These are phyloP conservation scores for Periplaneta americana DNA, from an alignment of 1,140 invertebrate genomes.

Conservation along the genomic window DNA sequence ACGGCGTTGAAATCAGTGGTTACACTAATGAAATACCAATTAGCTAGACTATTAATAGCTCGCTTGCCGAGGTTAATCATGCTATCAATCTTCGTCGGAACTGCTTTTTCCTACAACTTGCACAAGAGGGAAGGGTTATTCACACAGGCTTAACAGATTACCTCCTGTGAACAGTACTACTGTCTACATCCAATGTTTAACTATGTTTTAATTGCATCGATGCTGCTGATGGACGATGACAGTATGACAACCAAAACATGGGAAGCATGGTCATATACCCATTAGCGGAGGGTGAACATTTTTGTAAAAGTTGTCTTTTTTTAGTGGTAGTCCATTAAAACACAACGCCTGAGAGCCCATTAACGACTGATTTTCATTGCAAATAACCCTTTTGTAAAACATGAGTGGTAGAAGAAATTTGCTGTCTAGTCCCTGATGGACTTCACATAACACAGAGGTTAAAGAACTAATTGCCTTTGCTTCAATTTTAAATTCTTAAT, in stretches of 20 bases:
- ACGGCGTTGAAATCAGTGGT: background rate
- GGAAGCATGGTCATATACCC: no score
- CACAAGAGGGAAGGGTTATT: background rate
- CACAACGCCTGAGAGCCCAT: background rate
- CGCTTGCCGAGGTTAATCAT: background rate
- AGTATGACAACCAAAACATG: no score
- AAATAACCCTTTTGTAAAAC: no score
- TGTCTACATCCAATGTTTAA: background rate
- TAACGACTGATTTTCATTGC: background rate
- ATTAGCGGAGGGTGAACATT: background rate
- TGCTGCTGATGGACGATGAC: background rate
- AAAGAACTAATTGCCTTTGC: no score
- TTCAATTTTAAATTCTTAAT: no score
- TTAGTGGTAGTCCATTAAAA: background rate
- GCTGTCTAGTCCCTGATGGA: no score
- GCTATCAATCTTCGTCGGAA: background rate
- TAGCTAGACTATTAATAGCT: background rate
- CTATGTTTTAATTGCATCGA: background rate
- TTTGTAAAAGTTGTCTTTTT: background rate
- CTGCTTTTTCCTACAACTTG: background rate
- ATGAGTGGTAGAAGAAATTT: no score
- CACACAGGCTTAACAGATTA: background rate
- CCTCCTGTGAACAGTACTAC: no score
- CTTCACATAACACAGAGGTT: no score
- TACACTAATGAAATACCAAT: background rate